These are phyloP conservation scores for Copidosoma floridanum DNA, from an alignment of 1,140 invertebrate species.

Conservation along the genomic window DNA sequence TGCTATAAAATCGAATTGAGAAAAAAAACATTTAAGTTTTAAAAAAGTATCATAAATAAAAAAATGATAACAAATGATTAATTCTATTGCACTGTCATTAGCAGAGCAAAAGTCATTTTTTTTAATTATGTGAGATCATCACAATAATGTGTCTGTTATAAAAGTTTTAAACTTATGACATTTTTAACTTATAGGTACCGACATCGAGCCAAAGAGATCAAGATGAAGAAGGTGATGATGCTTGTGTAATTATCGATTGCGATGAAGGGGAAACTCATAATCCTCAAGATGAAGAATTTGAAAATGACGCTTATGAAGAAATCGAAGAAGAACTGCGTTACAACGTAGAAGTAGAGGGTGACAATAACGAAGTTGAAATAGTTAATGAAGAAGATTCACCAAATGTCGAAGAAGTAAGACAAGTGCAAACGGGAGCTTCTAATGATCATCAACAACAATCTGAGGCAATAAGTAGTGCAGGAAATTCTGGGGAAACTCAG, in stretches of 20 bases:
- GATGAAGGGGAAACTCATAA: slow-evolving; percentile 60
- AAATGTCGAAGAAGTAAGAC: slow-evolving; percentile 60
- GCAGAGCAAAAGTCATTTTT: too few relatives aligned
- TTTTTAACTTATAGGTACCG: slow-evolving; percentile 63
- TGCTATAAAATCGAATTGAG: too few relatives aligned
- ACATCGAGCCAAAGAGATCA: slow-evolving; percentile 80
- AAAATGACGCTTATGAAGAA: slow-evolving; percentile 59
- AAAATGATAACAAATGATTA: too few relatives aligned
- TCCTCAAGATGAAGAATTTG: slow-evolving; percentile 59
- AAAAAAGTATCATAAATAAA: too few relatives aligned
- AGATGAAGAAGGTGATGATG: slow-evolving; percentile 74
- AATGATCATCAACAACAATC: slow-evolving; percentile 53
- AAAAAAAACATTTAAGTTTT: too few relatives aligned
- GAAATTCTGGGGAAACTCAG: slow-evolving; percentile 55
- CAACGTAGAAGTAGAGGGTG: slow-evolving; percentile 54
- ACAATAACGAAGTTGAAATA: slow-evolving; percentile 68
- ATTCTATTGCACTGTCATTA: too few relatives aligned
- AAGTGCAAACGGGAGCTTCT: slow-evolving; percentile 42
- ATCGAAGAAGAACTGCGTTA: slow-evolving; percentile 60
- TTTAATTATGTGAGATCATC: too few relatives aligned
- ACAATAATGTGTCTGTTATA: too few relatives aligned
- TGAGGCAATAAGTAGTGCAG: slow-evolving; percentile 61
- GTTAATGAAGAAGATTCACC: slow-evolving; percentile 62
- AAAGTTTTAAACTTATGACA: background rate
- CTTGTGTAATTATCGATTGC: slow-evolving; percentile 70